Conservation (phyloP, 2,113 vertebrate genomes). For the Brachypodius melanocephalos region DNA sequence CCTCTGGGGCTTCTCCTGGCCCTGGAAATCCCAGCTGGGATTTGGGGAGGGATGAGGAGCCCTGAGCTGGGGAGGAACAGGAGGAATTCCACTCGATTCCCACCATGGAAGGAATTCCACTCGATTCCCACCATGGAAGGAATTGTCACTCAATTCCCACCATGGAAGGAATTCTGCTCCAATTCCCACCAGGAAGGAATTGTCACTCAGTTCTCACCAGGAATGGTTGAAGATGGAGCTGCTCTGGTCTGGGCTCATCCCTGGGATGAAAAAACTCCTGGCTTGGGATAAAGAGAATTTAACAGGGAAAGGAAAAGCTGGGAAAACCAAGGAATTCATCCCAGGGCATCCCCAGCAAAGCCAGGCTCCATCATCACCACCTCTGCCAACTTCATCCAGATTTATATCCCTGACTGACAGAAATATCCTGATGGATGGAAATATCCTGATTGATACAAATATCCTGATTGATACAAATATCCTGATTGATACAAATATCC, state of each 20-base stretch:
- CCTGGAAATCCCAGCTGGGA: background rate
- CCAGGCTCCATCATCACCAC: background rate
- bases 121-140: too few relatives aligned
- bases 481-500: too few relatives aligned
- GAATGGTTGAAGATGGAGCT: background rate
- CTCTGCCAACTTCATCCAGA: background rate
- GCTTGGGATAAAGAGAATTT: accelerated
- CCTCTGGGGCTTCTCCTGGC: background rate
- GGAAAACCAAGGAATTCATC: background rate
- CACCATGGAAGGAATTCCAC: too few relatives aligned
- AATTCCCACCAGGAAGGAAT: too few relatives aligned
- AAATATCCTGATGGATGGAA: too few relatives aligned
- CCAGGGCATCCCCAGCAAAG: background rate
- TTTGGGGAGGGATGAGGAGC: background rate
- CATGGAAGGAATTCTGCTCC: too few relatives aligned
- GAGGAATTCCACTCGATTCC: background rate
- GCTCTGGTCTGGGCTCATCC: background rate
- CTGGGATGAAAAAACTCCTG: background rate
- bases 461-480: too few relatives aligned
- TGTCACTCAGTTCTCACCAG: background rate
- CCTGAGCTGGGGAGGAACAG: background rate
- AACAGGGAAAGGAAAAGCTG: background rate
- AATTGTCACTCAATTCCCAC: too few relatives aligned
- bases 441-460: too few relatives aligned
- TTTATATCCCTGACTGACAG: background rate